Base-by-base conservation (phyloP, 2,113 vertebrate species). In the Cyrtonyx montezumae region DNA sequence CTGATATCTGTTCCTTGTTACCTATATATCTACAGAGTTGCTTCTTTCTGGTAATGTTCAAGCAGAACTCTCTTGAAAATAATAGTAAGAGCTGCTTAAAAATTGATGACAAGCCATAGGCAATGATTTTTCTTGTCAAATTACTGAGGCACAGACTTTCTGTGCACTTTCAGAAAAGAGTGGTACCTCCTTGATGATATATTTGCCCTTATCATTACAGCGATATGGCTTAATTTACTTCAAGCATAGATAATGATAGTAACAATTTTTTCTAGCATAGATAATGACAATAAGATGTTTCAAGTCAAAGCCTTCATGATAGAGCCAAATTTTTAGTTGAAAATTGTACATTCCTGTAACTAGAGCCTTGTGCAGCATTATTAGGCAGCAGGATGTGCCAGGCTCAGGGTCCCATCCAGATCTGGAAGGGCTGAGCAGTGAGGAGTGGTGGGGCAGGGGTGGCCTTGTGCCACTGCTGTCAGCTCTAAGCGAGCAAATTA, bases 401-500 rank as follows among this genome's bases (percentile, higher is more conserved):
- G 80, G 67, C 91, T 92, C 78, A 75, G 87, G 78, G 78, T 48
- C 25, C 77, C 87, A 62, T 82, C 84, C 82, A 68, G 78, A 0
- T 73, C 42, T 73, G 70, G 91, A 92, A 0, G 15, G 93, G 80
- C 91, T 94, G 87, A 81, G 93, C 79, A 91, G 71, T 79, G 76
- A 90, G 93, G 51, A 89, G 63, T 8, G 37, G 25, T 0, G 2
- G 90, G 94, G 89, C 87, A 81, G 69, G 42, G 70, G 84, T 89
- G 80, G 71, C 78, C 82, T 83, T 23, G 0, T 76, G 37, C 79
- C 55, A 66, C 88, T 80, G 56, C 91, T 96, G 96, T 91, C 95
- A 91, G 78, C 87, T 94, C 84, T 93, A 87, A 4, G 2, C 34
- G 59, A 96, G 74, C 86, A 96, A 87, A 92, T 87, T 15, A 68